phyloP scores from a whole-genome alignment of 2,888 invertebrate species.

The Podotricha telesiphe region DNA sequence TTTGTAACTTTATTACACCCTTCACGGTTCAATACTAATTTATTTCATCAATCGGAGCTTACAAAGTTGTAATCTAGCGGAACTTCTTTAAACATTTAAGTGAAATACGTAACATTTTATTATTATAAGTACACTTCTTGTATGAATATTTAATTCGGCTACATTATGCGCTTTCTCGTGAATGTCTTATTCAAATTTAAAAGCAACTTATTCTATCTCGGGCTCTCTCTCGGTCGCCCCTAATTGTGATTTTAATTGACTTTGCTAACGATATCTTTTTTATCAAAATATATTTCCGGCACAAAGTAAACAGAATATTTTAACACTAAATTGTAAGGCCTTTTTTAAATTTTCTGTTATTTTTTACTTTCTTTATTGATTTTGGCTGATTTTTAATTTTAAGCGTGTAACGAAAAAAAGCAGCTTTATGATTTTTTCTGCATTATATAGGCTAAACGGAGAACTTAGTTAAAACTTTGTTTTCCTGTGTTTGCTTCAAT shows the following conservation, averaged over 20 bases:
- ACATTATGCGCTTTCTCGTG: slow-evolving; percentile 30
- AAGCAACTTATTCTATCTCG: slow-evolving; percentile 38
- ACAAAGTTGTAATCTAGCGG: slow-evolving; percentile 17
- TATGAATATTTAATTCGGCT: slow-evolving; percentile 34
- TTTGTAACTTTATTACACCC: neutral
- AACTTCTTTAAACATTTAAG: slow-evolving; percentile 12
- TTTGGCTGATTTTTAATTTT: neutral
- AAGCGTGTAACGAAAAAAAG: neutral
- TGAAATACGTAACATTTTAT: slow-evolving; percentile 25
- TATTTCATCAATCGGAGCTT: neutral
- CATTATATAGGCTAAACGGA: neutral
- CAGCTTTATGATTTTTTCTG: too few species aligned
- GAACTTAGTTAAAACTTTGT: neutral
- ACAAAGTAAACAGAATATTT: slow-evolving; percentile 37
- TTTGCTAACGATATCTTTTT: slow-evolving; percentile 40
- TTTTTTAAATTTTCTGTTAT: neutral
- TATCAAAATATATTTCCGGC: slow-evolving; percentile 34
- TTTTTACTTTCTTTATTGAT: neutral
- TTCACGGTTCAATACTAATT: slow-evolving; percentile 8
- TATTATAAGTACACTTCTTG: slow-evolving; percentile 22
- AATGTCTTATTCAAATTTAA: slow-evolving; percentile 42
- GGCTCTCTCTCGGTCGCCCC: slow-evolving; percentile 32
- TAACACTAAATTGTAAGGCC: slow-evolving; percentile 22
- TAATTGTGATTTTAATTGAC: slow-evolving; percentile 42
- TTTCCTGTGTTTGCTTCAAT: too few species aligned